These are phyloP conservation scores for Steatocranus sp. DNA, from an alignment of 2,797 vertebrate genomes.

Conservation along the genomic window DNA sequence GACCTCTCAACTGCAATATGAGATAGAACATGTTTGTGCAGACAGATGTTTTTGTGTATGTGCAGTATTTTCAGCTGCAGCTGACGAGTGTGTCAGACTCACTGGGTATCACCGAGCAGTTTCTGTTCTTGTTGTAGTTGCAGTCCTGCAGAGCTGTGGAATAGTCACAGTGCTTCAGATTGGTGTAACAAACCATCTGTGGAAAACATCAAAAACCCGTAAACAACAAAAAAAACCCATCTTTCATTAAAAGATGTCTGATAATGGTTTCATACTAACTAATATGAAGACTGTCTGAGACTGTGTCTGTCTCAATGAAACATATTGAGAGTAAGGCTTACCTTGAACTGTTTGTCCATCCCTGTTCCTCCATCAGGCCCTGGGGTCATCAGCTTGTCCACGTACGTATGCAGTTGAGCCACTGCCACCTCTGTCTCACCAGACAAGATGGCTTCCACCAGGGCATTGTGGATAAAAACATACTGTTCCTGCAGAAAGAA, in stretches of 20 bases:
- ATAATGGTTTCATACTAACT: not conserved
- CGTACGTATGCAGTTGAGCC: constrained; percentile 83
- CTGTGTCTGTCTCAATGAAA: not conserved
- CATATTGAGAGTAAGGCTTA: constrained; percentile 50
- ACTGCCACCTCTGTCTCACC: constrained; percentile 87
- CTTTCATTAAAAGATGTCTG: not conserved
- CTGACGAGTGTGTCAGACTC: constrained; percentile 16
- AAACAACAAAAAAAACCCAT: rapidly evolving
- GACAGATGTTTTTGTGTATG: not conserved
- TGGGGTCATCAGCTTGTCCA: constrained; percentile 88
- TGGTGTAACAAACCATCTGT: constrained; percentile 84
- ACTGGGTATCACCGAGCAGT: constrained; percentile 86
- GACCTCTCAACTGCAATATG: constrained; percentile 84
- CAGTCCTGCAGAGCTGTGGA: constrained; percentile 83
- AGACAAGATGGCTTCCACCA: constrained; percentile 89
- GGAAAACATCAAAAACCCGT: constrained; percentile 6
- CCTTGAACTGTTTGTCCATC: constrained; percentile 92
- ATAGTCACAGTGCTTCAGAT: constrained; percentile 79
- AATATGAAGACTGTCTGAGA: not conserved
- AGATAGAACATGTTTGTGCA: not conserved
- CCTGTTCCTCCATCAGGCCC: constrained; percentile 81
- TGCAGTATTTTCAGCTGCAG: not conserved
- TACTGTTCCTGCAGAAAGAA: constrained; percentile 86
- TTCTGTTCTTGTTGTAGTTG: constrained; percentile 88
- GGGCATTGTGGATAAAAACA: constrained; percentile 89